Evolutionary conservation across 2,888 invertebrate genomes (phyloP), one percentile per base, ranked within the genome.

Genomic region (Agriotes lineatus): DNA sequence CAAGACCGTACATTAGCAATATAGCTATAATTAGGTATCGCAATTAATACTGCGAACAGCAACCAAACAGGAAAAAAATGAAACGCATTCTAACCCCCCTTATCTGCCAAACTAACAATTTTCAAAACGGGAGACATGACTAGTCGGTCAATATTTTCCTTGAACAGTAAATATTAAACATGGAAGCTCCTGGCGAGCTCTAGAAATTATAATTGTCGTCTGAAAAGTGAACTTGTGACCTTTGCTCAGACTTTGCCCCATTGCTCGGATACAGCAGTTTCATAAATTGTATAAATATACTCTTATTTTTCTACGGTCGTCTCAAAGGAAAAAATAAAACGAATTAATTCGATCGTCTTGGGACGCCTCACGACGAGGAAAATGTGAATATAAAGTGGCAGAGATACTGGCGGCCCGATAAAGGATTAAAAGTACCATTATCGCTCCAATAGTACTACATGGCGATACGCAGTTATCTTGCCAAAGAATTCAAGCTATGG

Each of bases 181-280:
- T 22, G 22, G 22, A 22, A 33, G 33, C 52, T 52, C 52, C 52
- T 52, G 52, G 52, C 14, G 76, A 77, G 76, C 73, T 76, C 72
- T 69, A 73, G 70, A 69, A 70, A 73, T 70, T 69, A 74, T 74
- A 75, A 76, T 74, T 79, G 78, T 77, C 77, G 75, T 78, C 65
- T 76, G 72, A 74, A 74, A 72, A 69, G 48, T 77, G 78, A 79
- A 75, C 81, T 79, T 67, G 75, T 76, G 76, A 81, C 81, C 80
- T 80, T 77, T 77, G 75, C 74, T 74, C 78, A 79, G 79, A 80
- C 80, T 80, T 79, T 77, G 79, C 74, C 75, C 80, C 77, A 76
- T 67, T 63, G 61, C 67, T 67, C 62, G 71, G 68, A 62, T 74
- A 72, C 73, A 77, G 76, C 70, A 76, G 74, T 77, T 77, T 76